phyloP scores from a whole-genome alignment of 2,113 vertebrate genomes.

The Amazona vittata region DNA sequence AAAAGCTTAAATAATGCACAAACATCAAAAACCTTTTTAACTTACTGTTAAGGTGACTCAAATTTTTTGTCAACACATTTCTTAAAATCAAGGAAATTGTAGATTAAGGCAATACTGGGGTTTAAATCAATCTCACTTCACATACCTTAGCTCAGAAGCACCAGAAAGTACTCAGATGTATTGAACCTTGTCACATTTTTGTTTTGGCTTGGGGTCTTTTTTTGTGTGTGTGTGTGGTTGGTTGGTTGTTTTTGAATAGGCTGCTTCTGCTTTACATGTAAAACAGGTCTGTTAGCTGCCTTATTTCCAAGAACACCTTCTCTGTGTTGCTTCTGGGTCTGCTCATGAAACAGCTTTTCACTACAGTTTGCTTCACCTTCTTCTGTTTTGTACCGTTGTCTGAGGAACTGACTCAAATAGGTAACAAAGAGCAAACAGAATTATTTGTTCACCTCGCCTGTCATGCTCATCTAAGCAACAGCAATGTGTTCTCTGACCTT shows the following conservation, averaged over 20 bases:
- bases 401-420: neutral
- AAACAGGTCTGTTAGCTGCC: neutral
- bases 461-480: constrained; percentile 16
- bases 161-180: neutral
- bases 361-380: neutral
- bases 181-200: neutral
- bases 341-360: neutral
- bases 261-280: neutral
- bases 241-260: neutral
- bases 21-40: neutral
- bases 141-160: neutral
- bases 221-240: neutral
- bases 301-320: neutral
- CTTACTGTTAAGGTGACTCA: neutral
- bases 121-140: neutral
- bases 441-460: neutral
- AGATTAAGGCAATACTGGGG: neutral
- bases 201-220: neutral
- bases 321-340: neutral
- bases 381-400: neutral
- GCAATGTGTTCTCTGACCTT: constrained; percentile 32
- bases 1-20: constrained; percentile 13
- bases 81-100: neutral
- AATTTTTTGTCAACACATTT: neutral
- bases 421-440: neutral